These are phyloP conservation scores for Zaprionus lineosus DNA, from an alignment of 2,888 invertebrate species.

Conservation along the genomic window DNA sequence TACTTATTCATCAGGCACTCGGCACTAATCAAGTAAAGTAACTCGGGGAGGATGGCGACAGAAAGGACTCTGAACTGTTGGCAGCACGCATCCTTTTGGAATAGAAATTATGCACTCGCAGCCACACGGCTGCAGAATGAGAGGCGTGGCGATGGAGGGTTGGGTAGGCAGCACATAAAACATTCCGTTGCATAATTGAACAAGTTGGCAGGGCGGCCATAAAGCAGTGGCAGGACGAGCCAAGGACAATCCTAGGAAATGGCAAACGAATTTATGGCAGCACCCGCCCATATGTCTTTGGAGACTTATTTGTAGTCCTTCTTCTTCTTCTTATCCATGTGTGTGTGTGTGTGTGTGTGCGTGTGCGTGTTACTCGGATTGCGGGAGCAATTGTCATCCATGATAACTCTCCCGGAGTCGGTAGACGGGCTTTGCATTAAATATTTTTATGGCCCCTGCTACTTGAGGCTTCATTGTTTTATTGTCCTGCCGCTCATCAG, in stretches of 20 bases:
- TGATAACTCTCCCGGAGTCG: constrained; percentile 40
- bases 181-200: constrained; percentile 81
- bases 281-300: constrained; percentile 64
- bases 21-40: constrained; percentile 75
- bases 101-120: constrained; percentile 68
- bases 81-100: constrained; percentile 52
- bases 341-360: constrained; percentile 18
- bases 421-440: constrained; percentile 59
- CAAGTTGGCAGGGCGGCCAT: constrained; percentile 53
- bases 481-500: constrained; percentile 60
- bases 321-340: constrained; percentile 4
- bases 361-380: constrained; percentile 11
- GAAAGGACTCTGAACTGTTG: constrained; percentile 10
- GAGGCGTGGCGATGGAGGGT: constrained; percentile 26
- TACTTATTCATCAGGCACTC: constrained; percentile 69
- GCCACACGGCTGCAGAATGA: constrained; percentile 6
- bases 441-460: constrained; percentile 73
- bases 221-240: constrained; percentile 33
- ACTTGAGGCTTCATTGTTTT: constrained; percentile 73
- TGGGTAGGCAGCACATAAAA: constrained; percentile 60
- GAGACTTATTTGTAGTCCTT: constrained; percentile 60
- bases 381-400: constrained; percentile 62
- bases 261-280: constrained; percentile 70
- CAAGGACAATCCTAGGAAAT: constrained; percentile 14
- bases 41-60: constrained; percentile 28